Base-by-base conservation (phyloP, 2,797 vertebrate genomes). In the Micrastur ruficollis region DNA sequence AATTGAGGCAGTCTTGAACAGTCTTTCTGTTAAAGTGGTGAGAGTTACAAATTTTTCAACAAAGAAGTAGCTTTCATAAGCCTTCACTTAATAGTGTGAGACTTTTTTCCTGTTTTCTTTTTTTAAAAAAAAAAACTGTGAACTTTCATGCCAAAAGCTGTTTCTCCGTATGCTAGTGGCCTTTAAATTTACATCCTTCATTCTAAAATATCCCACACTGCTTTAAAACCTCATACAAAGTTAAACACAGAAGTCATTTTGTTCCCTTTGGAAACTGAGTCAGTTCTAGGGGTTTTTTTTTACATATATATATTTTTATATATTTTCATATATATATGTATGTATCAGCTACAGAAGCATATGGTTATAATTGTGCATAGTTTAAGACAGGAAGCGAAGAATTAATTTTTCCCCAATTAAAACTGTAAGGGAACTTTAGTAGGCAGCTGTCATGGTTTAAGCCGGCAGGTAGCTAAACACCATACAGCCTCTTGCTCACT, bases 331-430 rank as follows among this genome's bases (percentile, higher is more conserved):
- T 46, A 32, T 36, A 4, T 47, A 23, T 89, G 34, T 25, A 14
- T 56, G 4, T 55, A 31, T 80, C 18, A 53, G 50, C 90, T 86
- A 21, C 62, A 52, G 72, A 89, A 90, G 61, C 92, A 92, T 95
- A 92, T 92, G 88, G 76, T 90, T 94, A 34, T 84, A 93, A 85
- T 76, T 93, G 74, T 82, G 65, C 55, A 21, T 59, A 63, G 71
- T 84, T 96, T 80, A 94, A 73, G 63, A 93, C 59, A 74, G 93
- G 78, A 95, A 95, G 67, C 0, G 1, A 97, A 93, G 34, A 91
- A 94, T 93, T 95, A 86, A 76, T 93, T 91, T 90, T 85, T 82
- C 79, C 86, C 52, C 71, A 82, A 81, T 93, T 95, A 94, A 95
- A 95, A 80, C 52, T 85, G 78, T 13, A 27, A 66, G 53, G 23